phyloP scores from a whole-genome alignment of 2,797 vertebrate species.

The Perodicticus potto region DNA sequence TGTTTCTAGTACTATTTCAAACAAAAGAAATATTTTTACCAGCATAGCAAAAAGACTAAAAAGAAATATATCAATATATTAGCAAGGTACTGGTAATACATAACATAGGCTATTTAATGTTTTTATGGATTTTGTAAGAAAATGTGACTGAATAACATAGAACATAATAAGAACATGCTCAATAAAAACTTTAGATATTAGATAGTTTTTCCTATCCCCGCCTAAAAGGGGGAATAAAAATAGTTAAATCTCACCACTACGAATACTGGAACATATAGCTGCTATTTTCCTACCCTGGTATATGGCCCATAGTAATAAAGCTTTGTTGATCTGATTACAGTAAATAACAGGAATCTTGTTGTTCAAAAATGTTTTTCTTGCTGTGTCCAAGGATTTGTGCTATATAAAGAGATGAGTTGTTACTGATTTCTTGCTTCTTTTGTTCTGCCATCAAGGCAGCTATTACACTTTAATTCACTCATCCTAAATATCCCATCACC shows the following conservation, averaged over 20 bases:
- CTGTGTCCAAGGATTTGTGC: constrained; percentile 59
- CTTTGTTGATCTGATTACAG: no score
- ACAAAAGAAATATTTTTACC: constrained; percentile 47
- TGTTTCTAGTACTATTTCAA: constrained; percentile 51
- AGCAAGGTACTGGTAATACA: constrained; percentile 5
- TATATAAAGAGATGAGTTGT: constrained; percentile 59
- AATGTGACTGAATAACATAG: constrained; percentile 16
- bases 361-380: constrained; percentile 53
- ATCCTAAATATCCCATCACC: constrained; percentile 66
- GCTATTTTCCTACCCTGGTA: constrained; percentile 53
- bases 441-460: constrained; percentile 50
- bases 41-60: constrained; percentile 49
- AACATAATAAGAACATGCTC: background rate
- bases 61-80: constrained; percentile 41
- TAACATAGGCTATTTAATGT: constrained; percentile 54
- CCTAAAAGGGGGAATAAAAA: constrained; percentile 6
- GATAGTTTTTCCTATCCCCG: background rate
- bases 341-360: constrained; percentile 36
- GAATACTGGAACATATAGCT: constrained; percentile 32
- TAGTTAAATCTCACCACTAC: background rate
- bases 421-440: constrained; percentile 58
- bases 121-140: constrained; percentile 58
- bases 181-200: constrained; percentile 55
- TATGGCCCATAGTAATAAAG: no score
- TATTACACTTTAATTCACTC: constrained; percentile 70